Evolutionary conservation across 1,140 invertebrate species (phyloP).

Genomic region (Rhopalosiphum padi): DNA sequence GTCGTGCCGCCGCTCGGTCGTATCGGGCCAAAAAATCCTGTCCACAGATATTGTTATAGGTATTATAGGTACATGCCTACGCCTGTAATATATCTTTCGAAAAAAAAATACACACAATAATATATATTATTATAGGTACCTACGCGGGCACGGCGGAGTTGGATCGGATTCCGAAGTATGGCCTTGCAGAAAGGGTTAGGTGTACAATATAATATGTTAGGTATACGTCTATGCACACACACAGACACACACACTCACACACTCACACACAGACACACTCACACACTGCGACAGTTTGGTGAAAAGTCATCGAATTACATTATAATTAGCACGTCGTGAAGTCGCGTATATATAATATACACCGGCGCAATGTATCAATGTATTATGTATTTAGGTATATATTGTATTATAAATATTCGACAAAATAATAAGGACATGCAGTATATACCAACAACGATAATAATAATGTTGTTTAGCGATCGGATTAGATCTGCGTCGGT

Average conservation of each 20-base stretch:
- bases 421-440: not conserved
- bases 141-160: not conserved
- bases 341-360: not conserved
- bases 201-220: not conserved
- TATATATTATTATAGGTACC: not conserved
- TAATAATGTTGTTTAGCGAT: not conserved
- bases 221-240: not conserved
- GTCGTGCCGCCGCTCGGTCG: slow-evolving; percentile 42
- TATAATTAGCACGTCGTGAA: not conserved
- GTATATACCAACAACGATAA: not conserved
- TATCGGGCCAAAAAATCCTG: slow-evolving; percentile 38
- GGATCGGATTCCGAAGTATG: not conserved
- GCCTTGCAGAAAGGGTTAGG: slow-evolving; percentile 6
- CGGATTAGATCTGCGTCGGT: not conserved
- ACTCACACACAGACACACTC: too few relatives aligned
- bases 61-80: not conserved
- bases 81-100: not conserved
- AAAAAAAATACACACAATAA: not conserved
- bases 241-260: too few relatives aligned
- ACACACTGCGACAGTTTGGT: not conserved
- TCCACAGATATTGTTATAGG: not conserved
- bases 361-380: not conserved
- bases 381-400: not conserved
- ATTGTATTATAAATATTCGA: not conserved
- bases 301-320: not conserved